Conservation (phyloP, 2,797 vertebrate genomes). For the Lacerta viridis region DNA sequence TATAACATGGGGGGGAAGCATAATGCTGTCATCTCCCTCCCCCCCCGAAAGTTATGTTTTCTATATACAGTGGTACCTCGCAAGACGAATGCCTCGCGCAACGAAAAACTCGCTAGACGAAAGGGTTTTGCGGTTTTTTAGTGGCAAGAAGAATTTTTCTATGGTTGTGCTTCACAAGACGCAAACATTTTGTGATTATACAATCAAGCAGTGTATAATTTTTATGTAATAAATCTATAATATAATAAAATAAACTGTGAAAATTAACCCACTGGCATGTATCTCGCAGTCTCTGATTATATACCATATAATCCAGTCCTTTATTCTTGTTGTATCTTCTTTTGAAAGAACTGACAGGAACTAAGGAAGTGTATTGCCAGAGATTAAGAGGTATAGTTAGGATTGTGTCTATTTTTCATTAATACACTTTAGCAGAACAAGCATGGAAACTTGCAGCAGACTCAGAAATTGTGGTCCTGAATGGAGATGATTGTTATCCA, state of each 20-base stretch:
- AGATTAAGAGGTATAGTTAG: not conserved
- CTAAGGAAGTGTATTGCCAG: not conserved
- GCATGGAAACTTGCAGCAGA: not conserved
- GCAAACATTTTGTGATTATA: too few relatives aligned
- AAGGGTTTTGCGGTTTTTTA: too few relatives aligned
- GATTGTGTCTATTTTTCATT: not conserved
- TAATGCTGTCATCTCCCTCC: not conserved
- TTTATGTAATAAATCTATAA: not conserved
- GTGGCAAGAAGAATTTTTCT: too few relatives aligned
- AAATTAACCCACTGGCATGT: not conserved
- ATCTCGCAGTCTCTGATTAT: not conserved
- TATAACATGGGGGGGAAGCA: not conserved
- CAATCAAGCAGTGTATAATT: too few relatives aligned
- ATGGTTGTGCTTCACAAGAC: too few relatives aligned
- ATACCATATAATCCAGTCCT: not conserved
- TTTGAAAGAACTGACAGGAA: not conserved
- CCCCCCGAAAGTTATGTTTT: not conserved
- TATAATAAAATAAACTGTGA: not conserved
- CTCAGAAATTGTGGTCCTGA: not conserved
- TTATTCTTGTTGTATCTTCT: not conserved
- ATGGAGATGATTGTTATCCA: not conserved
- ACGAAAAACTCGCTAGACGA: too few relatives aligned
- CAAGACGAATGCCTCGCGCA: too few relatives aligned
- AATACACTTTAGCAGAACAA: too few relatives aligned
- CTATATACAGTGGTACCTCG: too few relatives aligned